Conservation (phyloP, 2,797 vertebrate species). For the Rhabdomys pumilio region DNA sequence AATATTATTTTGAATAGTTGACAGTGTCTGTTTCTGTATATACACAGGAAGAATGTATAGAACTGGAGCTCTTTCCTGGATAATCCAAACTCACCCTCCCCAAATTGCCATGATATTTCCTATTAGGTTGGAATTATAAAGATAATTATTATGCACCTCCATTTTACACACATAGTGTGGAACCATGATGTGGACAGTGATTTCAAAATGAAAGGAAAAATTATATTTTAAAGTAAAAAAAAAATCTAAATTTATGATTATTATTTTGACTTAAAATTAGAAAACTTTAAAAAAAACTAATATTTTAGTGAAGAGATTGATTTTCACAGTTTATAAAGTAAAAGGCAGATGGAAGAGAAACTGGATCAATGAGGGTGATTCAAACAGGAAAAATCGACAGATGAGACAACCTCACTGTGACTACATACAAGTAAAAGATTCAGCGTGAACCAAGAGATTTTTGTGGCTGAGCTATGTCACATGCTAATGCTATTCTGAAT, state of each 20-base stretch:
- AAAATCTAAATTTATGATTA: conserved; percentile 74
- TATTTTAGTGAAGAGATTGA: conserved; percentile 66
- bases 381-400: conserved; percentile 44
- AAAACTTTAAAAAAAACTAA: conserved; percentile 55
- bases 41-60: conserved; percentile 22
- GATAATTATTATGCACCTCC: conserved; percentile 43
- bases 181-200: conserved; percentile 65
- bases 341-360: neutral
- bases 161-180: conserved; percentile 57
- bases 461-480: conserved; percentile 69
- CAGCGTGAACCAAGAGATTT: neutral
- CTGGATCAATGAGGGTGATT: conserved; percentile 39
- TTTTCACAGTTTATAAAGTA: conserved; percentile 63
- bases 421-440: conserved; percentile 47
- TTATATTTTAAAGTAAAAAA: conserved; percentile 72
- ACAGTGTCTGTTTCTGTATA: conserved; percentile 37
- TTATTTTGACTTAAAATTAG: conserved; percentile 73
- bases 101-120: conserved; percentile 55
- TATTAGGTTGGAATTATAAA: conserved; percentile 57
- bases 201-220: conserved; percentile 74
- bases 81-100: neutral
- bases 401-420: conserved; percentile 54
- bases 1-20: conserved; percentile 66
- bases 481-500: conserved; percentile 62
- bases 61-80: conserved; percentile 47